Percentiles rank a stretch among this genome's conserved stretches.
phyloP scores from a whole-genome alignment of 2,113 vertebrate genomes.

The Chloropsis hardwickii region DNA sequence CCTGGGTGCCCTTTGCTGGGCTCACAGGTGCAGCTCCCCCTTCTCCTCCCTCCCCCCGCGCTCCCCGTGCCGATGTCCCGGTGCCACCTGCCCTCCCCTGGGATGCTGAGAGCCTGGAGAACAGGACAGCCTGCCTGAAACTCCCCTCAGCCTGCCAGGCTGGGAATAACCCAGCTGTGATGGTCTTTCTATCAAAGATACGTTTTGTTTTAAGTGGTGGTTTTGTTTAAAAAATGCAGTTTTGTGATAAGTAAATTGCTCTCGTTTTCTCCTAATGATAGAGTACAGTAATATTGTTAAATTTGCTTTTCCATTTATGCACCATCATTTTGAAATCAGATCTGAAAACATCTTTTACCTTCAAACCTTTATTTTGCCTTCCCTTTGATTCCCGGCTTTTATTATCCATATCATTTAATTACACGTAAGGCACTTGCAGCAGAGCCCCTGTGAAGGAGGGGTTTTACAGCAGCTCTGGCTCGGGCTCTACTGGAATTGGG shows the following conservation, averaged over 20 bases:
- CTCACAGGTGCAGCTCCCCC: neutral
- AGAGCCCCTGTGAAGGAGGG: neutral
- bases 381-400: conserved; percentile 11
- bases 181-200: neutral
- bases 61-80: neutral
- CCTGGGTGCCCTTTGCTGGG: neutral
- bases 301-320: neutral
- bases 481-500: neutral
- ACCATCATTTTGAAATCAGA: conserved; percentile 41
- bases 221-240: conserved; percentile 11
- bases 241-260: conserved; percentile 9
- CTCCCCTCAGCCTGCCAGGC: neutral
- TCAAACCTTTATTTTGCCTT: conserved; percentile 17
- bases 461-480: neutral
- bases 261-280: conserved; percentile 32
- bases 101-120: neutral
- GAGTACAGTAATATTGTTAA: neutral
- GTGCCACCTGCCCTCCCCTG: too few species aligned
- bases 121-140: neutral
- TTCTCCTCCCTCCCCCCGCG: too few species aligned
- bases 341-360: conserved; percentile 32
- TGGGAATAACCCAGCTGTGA: neutral
- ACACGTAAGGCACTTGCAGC: neutral
- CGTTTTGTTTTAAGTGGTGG: neutral
- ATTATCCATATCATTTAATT: conserved; percentile 43